Base-by-base conservation (phyloP, 2,113 vertebrate genomes). In the Neolamprologus falcicula region DNA sequence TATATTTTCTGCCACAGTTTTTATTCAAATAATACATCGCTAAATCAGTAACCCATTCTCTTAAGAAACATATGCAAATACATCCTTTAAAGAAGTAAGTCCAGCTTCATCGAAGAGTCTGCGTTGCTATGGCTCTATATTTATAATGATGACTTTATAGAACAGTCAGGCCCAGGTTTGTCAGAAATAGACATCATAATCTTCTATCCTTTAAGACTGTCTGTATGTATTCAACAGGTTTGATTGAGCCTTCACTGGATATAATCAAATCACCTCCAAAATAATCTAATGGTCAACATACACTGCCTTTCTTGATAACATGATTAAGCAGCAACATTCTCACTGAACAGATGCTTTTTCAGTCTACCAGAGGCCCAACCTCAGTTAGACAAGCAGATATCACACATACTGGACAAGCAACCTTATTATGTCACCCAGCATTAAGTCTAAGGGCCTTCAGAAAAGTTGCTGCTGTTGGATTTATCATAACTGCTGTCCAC, bases 401-500 rank as follows among this genome's bases (percentile, higher is more conserved):
- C 52, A 84, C 88, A 80, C 94, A 89, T 82, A 85, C 63, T 80
- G 88, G 90, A 94, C 90, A 90, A 84, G 84, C 90, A 95, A 94
- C 93, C 91, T 90, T 91, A 95, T 95, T 93, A 94, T 94, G 94
- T 94, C 94, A 90, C 66, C 86, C 83, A 87, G 90, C 90, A 94
- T 95, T 93, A 92, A 59, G 84, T 93, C 85, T 94, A 85, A 90
- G 85, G 88, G 89, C 86, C 89, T 78, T 93, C 91, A 92, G 24
- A 86, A 81, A 89, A 87, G 90, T 80, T 63, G 45, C 87, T 83
- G 86, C 82, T 84, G 81, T 84, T 84, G 61, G 45, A 87, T 86
- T 83, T 53, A 68, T 89, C 71, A 52, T 86, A 92, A 88, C 80
- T 9, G 53, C 86, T 92, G 91, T 93, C 89, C 90, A 96, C 93